Evolutionary conservation across 2,888 invertebrate species (phyloP).

Genomic region (Therioaphis trifolii): DNA sequence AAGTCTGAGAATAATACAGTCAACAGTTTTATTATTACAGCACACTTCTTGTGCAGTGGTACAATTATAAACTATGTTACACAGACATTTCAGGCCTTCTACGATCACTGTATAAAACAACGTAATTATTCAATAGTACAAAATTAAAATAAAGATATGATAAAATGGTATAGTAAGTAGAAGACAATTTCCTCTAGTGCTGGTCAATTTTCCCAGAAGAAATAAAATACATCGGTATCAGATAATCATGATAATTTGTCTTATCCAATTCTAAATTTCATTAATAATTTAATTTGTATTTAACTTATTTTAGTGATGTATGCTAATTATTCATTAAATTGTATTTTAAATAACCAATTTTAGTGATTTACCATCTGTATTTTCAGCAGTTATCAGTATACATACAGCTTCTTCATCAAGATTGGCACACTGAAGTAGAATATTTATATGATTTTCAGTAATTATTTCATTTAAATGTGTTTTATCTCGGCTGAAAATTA

Average conservation of each 20-base stretch:
- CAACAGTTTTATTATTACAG: conserved; percentile 75
- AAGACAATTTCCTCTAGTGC: too few relatives aligned
- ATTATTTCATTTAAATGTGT: conserved; percentile 77
- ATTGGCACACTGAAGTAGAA: conserved; percentile 77
- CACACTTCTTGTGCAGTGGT: conserved; percentile 74
- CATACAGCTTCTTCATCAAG: conserved; percentile 67
- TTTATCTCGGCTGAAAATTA: conserved; percentile 80
- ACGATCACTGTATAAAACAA: conserved; percentile 70
- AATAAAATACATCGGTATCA: too few relatives aligned
- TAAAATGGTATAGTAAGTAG: too few relatives aligned
- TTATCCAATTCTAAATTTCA: too few relatives aligned
- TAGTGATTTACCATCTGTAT: conserved; percentile 32
- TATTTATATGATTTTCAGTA: conserved; percentile 76
- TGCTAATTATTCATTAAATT: too few relatives aligned
- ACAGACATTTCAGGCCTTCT: conserved; percentile 88
- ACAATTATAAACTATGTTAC: conserved; percentile 88
- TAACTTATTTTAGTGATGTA: too few relatives aligned
- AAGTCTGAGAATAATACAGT: conserved; percentile 80
- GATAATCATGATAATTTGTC: too few relatives aligned
- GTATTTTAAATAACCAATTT: background rate
- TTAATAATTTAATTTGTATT: too few relatives aligned
- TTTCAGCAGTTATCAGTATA: conserved; percentile 38
- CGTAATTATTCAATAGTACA: conserved; percentile 4
- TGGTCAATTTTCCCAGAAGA: too few relatives aligned
- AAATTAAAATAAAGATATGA: background rate